Evolutionary conservation across 2,888 invertebrate species (phyloP), one percentile per base, ranked within the genome.

Genomic region (Drosophila testacea): DNA sequence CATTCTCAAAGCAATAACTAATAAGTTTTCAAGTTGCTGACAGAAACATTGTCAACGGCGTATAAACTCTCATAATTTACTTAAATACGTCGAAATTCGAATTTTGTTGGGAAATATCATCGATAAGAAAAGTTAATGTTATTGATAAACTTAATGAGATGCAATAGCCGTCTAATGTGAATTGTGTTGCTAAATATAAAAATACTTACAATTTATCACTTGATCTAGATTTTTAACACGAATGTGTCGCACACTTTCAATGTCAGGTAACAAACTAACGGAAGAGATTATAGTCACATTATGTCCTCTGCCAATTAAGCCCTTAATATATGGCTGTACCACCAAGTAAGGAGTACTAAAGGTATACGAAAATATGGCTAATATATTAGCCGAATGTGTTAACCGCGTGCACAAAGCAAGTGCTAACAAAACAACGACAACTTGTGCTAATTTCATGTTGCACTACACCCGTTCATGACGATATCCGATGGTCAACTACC

Each of bases 401-500:
- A n/a, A 28, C 1, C 34, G 34, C 34, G 30, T n/a, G 48, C 36
- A 28, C 16, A 34, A 16, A 1, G 13, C n/a, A 41, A 63, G 11
- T 11, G 28, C 6, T 4, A 56, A 10, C n/a, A 63, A n/a, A 48
- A 28, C 42, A n/a, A 27, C 27, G 42, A 56, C 27, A 50, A 41
- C 28, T n/a, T 9, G 9, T 6, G 41, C 36, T n/a, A 28, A 13
- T 61, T 10, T 48, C 62, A 67, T 67, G 7, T n/a, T 48, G 6
- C 2, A 9, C 10, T 32, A 48, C 41, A 41, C 5, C 61, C 30
- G 61, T 10, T 52, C 66, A 66, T 66, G 30, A 47, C 54, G 30
- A 34, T 41, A 22, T 54, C 52, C 52, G 39, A 60, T 16, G 39
- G 34, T 61, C 34, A 36, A 66, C 61, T 66, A 61, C 47, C 34